Evolutionary conservation across 2,888 invertebrate species (phyloP), one percentile per base, ranked within the genome.

Genomic region (Scotopteryx bipunctaria): DNA sequence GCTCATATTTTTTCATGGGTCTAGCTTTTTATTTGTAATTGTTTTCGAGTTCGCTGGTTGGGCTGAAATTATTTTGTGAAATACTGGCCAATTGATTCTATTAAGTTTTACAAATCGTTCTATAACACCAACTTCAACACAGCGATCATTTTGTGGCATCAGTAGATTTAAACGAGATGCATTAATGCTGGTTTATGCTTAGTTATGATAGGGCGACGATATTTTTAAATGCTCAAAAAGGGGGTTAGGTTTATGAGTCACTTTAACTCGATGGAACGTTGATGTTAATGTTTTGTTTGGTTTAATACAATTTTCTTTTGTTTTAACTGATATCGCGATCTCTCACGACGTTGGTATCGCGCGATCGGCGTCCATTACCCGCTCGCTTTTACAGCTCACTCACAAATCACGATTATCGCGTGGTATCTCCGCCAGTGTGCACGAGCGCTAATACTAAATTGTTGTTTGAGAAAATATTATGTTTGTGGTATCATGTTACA

Each of bases 321-420:
- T 33, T 46, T n/a, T 11, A 17, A 14, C 32, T 27, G 32, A 17
- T 40, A 50, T 67, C 66, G 67, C 69, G 73, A 71, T 71, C 62
- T 21, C 44, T 38, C 25, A 49, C 48, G 45, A 42, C 29, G 9
- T 43, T 41, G 41, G 19, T 70, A 75, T 73, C 76, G 53, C 42
- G 29, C 66, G 43, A 73, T 73, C 73, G 55, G 40, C 61, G 56
- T 44, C 69, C 62, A 69, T 69, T 69, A 67, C 70, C 56, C 60
- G 52, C 55, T 53, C 61, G 64, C 67, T 61, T 67, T 66, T 58
- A 68, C 72, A 60, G 63, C 72, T 73, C 74, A 72, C 74, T 76
- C 75, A 63, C 61, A 52, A 46, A 52, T 46, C 66, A 63, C 36
- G 45, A 46, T 46, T 52, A 52, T 46, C 52, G 41, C 62, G 46